Conservation (phyloP, 2,888 invertebrate genomes). For the Hypena proboscidalis region DNA sequence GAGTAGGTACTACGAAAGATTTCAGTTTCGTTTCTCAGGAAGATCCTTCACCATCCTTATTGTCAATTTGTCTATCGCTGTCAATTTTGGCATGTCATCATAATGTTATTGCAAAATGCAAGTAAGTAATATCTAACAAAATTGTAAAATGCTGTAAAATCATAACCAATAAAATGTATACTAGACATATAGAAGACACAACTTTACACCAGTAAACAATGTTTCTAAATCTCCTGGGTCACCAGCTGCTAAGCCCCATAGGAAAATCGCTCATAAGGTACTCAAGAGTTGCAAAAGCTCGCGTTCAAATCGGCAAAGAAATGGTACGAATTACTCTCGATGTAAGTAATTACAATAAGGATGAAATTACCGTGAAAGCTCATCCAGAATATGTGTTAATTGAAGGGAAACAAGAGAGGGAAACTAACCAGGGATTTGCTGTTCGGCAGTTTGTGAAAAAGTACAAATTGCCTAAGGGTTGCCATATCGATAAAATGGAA, state of each 20-base stretch:
- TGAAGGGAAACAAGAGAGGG: constrained; percentile 73
- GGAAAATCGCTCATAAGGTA: constrained; percentile 42
- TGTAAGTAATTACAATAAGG: constrained; percentile 60
- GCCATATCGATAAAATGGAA: constrained; percentile 54
- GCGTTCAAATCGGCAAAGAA: constrained; percentile 61
- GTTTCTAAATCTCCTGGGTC: background rate
- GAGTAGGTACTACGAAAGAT: no score
- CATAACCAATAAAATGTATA: no score
- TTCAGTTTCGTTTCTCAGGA: no score
- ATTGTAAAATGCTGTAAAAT: no score
- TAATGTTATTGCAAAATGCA: no score
- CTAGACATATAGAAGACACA: no score
- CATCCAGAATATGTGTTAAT: constrained; percentile 65
- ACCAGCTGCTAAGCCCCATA: no score
- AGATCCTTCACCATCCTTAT: no score
- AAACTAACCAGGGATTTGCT: constrained; percentile 56
- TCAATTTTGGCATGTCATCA: no score
- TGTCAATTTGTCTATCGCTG: no score
- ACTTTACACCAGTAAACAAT: no score
- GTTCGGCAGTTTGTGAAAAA: constrained; percentile 65
- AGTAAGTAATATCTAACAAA: no score
- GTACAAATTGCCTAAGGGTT: constrained; percentile 69
- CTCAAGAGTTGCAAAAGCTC: constrained; percentile 53
- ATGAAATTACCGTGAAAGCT: constrained; percentile 71
- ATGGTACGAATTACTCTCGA: constrained; percentile 67